These are phyloP conservation scores for Cephalopachus bancanus DNA, from an alignment of 2,797 vertebrate species.

Conservation along the genomic window DNA sequence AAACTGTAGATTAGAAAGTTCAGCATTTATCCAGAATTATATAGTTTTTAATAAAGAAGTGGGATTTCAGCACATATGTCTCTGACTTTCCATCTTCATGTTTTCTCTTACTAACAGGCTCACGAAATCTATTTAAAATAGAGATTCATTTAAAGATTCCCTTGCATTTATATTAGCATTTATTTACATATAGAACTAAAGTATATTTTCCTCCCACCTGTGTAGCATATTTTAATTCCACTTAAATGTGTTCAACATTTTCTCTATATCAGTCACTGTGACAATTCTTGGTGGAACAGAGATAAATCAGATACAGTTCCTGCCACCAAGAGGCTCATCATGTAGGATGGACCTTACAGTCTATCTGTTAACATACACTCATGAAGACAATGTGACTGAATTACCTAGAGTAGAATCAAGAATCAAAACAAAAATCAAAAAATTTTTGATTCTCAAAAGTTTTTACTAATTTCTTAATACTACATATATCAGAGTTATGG, in stretches of 20 bases:
- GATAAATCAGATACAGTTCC: background rate
- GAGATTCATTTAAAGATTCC: background rate
- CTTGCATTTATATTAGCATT: constrained; percentile 38
- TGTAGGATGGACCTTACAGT: background rate
- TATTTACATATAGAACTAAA: constrained; percentile 33
- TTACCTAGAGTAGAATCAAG: background rate
- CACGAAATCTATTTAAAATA: background rate
- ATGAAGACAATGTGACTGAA: constrained; percentile 4
- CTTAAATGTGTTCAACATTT: constrained; percentile 6
- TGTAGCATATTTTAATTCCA: constrained; percentile 21
- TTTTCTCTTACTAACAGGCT: background rate
- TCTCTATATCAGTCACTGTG: background rate
- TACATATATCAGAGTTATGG: background rate
- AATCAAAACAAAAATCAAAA: too few relatives aligned
- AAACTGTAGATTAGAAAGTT: constrained; percentile 1
- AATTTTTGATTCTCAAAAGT: background rate
- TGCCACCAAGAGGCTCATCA: background rate
- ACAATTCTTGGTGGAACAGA: background rate
- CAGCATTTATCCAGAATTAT: background rate
- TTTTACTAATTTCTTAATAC: background rate
- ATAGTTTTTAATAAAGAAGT: background rate
- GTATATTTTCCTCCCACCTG: background rate
- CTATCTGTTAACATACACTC: background rate
- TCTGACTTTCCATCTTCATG: background rate
- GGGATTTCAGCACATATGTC: background rate